Percentiles rank a stretch among this genome's conserved stretches.
Evolutionary conservation across 2,797 vertebrate species (phyloP).

Genomic region (Falco cherrug): DNA sequence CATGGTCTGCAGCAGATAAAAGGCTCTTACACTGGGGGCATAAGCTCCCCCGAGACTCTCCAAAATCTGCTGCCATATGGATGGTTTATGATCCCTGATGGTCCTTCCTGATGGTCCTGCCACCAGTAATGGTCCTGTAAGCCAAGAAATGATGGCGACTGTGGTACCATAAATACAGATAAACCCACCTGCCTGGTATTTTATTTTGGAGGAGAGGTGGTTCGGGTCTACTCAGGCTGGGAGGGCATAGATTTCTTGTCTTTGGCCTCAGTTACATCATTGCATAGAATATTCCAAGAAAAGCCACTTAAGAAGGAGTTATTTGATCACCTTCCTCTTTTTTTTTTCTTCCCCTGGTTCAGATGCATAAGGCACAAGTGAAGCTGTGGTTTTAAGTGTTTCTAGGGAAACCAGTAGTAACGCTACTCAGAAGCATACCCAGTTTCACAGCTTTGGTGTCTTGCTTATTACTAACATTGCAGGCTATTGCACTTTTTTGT

Average conservation of each 20-base stretch:
- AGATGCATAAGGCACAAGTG: accelerated
- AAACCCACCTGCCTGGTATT: neutral
- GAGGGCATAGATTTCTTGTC: neutral
- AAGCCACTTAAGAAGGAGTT: neutral
- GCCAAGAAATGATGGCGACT: neutral
- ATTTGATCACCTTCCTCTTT: neutral
- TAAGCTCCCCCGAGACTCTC: accelerated
- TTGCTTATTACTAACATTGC: neutral
- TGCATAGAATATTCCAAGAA: neutral
- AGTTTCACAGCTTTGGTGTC: neutral
- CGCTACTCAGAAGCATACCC: neutral
- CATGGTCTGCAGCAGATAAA: neutral
- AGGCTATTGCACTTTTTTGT: neutral
- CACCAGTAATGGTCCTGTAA: neutral
- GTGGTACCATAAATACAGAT: neutral
- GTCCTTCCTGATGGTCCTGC: neutral
- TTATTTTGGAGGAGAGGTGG: neutral
- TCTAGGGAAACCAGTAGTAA: neutral
- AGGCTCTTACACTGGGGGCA: accelerated
- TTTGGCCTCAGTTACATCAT: neutral
- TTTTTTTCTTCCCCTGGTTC: neutral
- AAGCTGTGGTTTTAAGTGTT: neutral
- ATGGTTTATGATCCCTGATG: neutral
- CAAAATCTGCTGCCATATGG: accelerated
- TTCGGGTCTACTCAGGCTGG: neutral